phyloP scores from a whole-genome alignment of 2,797 vertebrate species.

The Acanthiza pusilla region DNA sequence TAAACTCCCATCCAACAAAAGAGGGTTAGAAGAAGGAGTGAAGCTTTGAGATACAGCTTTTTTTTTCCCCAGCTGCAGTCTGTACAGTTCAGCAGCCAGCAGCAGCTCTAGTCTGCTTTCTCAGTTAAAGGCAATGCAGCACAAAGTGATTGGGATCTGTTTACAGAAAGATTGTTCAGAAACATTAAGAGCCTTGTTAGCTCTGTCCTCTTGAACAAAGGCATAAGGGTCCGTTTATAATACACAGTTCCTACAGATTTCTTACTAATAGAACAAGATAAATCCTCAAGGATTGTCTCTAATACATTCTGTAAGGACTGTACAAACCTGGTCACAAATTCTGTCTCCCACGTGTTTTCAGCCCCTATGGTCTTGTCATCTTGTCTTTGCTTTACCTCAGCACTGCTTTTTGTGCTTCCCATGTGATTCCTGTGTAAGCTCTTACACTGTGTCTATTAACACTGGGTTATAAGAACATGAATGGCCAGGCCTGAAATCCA shows the following conservation, averaged over 20 bases:
- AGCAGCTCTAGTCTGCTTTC: background rate
- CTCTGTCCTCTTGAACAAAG: background rate
- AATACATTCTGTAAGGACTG: background rate
- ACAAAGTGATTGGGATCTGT: background rate
- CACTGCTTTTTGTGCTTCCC: background rate
- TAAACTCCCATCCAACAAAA: background rate
- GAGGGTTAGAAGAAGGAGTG: background rate
- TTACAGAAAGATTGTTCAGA: background rate
- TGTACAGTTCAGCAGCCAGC: background rate
- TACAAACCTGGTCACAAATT: background rate
- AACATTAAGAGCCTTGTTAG: background rate
- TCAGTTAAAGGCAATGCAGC: background rate
- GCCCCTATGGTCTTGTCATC: background rate
- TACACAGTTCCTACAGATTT: background rate
- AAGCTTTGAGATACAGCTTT: background rate
- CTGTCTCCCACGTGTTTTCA: background rate
- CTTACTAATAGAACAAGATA: background rate
- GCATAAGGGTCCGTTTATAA: background rate
- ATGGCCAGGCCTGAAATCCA: background rate
- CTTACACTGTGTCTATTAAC: background rate
- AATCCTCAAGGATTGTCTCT: background rate
- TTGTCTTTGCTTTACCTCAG: background rate
- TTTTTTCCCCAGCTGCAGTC: background rate
- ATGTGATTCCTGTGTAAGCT: background rate
- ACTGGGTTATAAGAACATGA: background rate